Evolutionary conservation across 2,888 invertebrate genomes (phyloP).

Genomic region (Onchidella celtica): DNA sequence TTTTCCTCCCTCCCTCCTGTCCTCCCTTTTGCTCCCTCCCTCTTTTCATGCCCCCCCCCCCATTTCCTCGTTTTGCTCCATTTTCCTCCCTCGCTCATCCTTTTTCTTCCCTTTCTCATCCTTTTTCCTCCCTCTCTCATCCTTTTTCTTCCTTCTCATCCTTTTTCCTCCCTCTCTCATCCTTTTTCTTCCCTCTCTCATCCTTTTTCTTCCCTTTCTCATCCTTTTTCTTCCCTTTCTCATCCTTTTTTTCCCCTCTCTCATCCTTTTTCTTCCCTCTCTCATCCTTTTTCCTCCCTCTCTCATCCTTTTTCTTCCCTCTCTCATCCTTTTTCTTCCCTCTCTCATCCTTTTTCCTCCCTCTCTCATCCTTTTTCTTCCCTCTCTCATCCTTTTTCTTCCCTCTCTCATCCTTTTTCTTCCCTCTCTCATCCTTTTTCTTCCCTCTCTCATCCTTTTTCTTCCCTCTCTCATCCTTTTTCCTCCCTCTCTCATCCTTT

Average conservation of each 20-base stretch:
- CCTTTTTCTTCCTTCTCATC: neutral
- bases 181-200: neutral
- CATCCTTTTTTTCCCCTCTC: neutral
- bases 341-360: neutral
- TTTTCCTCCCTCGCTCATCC: neutral
- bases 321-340: neutral
- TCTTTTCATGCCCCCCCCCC: neutral
- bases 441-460: neutral
- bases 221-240: neutral
- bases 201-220: neutral
- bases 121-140: neutral
- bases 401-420: neutral
- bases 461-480: neutral
- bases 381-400: neutral
- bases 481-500: neutral
- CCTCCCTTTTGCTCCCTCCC: neutral
- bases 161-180: neutral
- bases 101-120: neutral
- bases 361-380: neutral
- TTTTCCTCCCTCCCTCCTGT: neutral
- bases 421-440: neutral
- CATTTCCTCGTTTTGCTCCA: neutral
- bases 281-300: neutral
- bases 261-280: neutral
- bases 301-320: neutral